Percentiles rank a stretch among this genome's conserved stretches.
Evolutionary conservation across 2,888 invertebrate species (phyloP).

Genomic region (Augiades crinisus): DNA sequence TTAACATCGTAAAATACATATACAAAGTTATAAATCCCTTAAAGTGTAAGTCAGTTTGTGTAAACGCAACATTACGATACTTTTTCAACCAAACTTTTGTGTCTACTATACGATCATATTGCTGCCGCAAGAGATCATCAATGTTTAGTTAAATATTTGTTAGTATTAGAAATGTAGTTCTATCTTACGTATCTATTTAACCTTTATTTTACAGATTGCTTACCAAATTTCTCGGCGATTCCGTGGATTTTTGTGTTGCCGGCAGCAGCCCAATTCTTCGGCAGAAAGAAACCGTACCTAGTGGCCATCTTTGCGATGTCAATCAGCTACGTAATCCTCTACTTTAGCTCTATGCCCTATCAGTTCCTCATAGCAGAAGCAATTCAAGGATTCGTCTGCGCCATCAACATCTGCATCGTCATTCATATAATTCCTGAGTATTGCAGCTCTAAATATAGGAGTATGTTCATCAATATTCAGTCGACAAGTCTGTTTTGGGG

Average conservation of each 20-base stretch:
- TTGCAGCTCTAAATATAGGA: slow-evolving; percentile 37
- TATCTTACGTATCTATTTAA: no score
- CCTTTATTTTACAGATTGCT: slow-evolving; percentile 33
- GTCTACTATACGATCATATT: no score
- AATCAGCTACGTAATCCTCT: slow-evolving; percentile 34
- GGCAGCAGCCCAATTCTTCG: slow-evolving; percentile 34
- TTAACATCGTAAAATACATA: no score
- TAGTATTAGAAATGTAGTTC: no score
- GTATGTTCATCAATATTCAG: slow-evolving; percentile 38
- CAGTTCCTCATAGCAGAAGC: slow-evolving; percentile 41
- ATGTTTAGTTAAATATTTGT: background rate
- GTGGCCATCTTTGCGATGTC: slow-evolving; percentile 36
- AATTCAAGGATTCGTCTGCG: slow-evolving; percentile 39
- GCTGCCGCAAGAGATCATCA: no score
- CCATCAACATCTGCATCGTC: slow-evolving; percentile 35
- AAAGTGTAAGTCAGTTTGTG: no score
- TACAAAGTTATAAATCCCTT: no score
- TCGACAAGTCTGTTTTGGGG: slow-evolving; percentile 40
- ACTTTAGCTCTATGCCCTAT: slow-evolving; percentile 34
- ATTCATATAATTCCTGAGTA: slow-evolving; percentile 38
- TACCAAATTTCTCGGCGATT: slow-evolving; percentile 40
- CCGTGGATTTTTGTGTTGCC: slow-evolving; percentile 44
- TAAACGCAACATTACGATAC: no score
- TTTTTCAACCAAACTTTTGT: no score
- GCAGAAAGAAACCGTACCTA: slow-evolving; percentile 40